Percentiles rank a stretch among this genome's conserved stretches.
Evolutionary conservation across 2,888 invertebrate genomes (phyloP).

Genomic region (Drosophila ustulata): DNA sequence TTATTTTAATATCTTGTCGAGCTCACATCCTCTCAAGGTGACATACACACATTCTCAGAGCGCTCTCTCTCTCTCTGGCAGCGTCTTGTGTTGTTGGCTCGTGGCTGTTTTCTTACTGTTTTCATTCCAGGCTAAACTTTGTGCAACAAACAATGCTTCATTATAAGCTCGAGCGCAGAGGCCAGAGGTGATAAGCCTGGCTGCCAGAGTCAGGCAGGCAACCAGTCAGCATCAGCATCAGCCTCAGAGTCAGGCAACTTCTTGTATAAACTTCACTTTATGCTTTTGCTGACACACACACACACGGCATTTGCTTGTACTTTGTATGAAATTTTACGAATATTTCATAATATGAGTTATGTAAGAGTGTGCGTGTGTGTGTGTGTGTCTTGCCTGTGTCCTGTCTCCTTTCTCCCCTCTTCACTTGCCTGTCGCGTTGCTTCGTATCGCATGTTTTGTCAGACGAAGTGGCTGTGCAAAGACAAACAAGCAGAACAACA

Average conservation of each 20-base stretch:
- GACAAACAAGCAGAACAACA: constrained; percentile 58
- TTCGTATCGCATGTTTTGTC: constrained; percentile 74
- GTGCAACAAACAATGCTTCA: constrained; percentile 80
- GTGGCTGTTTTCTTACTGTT: constrained; percentile 62
- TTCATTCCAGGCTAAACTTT: constrained; percentile 67
- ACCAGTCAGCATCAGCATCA: constrained; percentile 17
- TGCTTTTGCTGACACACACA: constrained; percentile 57
- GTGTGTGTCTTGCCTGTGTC: background rate
- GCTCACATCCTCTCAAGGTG: constrained; percentile 23
- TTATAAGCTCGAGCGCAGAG: constrained; percentile 68
- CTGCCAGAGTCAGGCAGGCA: constrained; percentile 64
- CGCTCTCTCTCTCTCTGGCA: constrained; percentile 17
- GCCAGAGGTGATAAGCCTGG: constrained; percentile 79
- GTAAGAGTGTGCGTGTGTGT: constrained; percentile 23
- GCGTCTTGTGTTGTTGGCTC: constrained; percentile 26
- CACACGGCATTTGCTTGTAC: constrained; percentile 64
- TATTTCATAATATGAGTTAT: constrained; percentile 76
- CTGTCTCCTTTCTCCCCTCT: no score
- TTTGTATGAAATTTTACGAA: constrained; percentile 77
- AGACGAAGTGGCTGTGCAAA: constrained; percentile 74
- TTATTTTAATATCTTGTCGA: constrained; percentile 76
- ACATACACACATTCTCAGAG: constrained; percentile 23
- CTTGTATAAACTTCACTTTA: constrained; percentile 77
- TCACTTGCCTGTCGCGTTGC: constrained; percentile 55
- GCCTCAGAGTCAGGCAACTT: constrained; percentile 49